Evolutionary conservation across 37 sponge, comb jelly and placozoan genomes (phyloP), one percentile per base, ranked within the genome.

Genomic region (Chondrosia reniformis): DNA sequence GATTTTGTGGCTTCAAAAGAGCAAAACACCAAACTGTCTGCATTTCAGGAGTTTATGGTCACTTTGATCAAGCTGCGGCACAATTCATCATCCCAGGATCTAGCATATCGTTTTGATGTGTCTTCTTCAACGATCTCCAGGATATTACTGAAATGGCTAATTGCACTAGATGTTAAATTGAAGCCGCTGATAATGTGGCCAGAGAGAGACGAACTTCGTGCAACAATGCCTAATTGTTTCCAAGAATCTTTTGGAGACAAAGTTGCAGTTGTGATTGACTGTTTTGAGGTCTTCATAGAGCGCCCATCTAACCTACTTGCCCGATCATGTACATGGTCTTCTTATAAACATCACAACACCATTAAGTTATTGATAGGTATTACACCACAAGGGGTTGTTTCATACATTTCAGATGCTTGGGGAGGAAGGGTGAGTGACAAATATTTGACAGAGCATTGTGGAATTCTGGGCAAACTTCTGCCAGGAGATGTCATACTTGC

Each of bases 401-500:
- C 81, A 27, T 91, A 67, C 45, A 67, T 91, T 10, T 86, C 87
- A 22, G 65, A 84, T 19, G 67, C 72, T 32, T 88, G 89, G 85
- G 84, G 93, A 42, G 93, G 93, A 3, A 40, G 86, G 40, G 75
- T 62, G 0, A 83, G 86, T 79, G 93, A 92, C 52, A 92, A 88
- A 58, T 76, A 79, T 38, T 32, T 92, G 4, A 85, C 93, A 30
- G 86, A 85, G 30, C 80, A 85, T 67, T 89, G 81, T 46, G 84
- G 86, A 0, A 61, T 89, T 1, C 75, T 93, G 6, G 5, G 58
- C 7, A 79, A 93, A 2, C 65, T 93, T 0, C 15, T 83, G 21
- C 89, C 90, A 77, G 93, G 93, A 27, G 93, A 93, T 57, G 55
- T 83, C 0, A 62, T 93, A 0, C 24, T 89, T 33, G 89, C 90